Evolutionary conservation across 92 coral and sea anemone species (phyloP), one percentile per base, ranked within the genome.

Genomic region (Scolanthus callimorphus): DNA sequence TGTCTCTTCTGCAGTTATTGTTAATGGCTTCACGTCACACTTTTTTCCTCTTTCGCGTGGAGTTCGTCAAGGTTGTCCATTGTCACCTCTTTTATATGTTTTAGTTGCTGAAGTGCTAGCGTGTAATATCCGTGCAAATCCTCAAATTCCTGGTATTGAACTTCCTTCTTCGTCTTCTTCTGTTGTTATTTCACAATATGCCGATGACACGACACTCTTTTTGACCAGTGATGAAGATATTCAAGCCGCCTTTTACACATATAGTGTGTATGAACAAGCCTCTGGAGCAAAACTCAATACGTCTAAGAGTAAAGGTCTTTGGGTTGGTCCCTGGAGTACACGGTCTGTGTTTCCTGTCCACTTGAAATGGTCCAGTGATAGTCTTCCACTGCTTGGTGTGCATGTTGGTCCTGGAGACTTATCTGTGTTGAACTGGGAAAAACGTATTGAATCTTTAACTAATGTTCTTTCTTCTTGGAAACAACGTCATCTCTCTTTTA

Each of bases 131-230:
- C 65, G 75, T 49, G 47, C 49, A 11, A 37, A 30, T 24, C 46
- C 71, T 17, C 2, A 21, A 11, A 51, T 65, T 19, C 27, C 22
- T 3, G 63, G 62, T 11, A 31, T 34, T 21, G 20, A 22, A n/a
- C 55, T 56, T 17, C 66, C 66, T 26, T 24, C 24, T 1, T 51
- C 52, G 28, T 20, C 34, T 22, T 13, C n/a, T 59, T 13, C 44
- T 24, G 49, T 60, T 47, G 54, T 50, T 23, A 17, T 70, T 44
- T 57, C 82, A 15, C 62, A 54, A 21, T 74, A 74, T 31, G 81
- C 81, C 39, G 68, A 74, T 34, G 82, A 76, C 62, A 67, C 82
- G 49, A 57, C 76, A 20, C 30, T 62, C 25, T 21, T 76, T n/a
- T 28, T 49, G 10, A 3, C 24, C 2, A 51, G 69, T 25, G 77